Evolutionary conservation across 2,797 vertebrate genomes (phyloP), one percentile per base, ranked within the genome.

Genomic region (Antennarius maculatus): DNA sequence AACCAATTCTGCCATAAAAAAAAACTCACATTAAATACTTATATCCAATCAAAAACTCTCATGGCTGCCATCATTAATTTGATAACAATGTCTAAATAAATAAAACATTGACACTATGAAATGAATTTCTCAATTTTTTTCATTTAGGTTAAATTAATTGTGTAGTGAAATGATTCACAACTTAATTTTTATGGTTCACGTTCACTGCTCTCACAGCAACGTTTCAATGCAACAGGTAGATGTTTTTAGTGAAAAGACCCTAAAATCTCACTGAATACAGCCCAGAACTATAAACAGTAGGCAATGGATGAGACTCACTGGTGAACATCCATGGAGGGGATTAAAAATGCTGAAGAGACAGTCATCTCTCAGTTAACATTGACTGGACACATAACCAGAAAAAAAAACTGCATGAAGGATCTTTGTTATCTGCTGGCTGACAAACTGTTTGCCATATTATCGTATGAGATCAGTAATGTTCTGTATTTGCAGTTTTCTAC

Each of bases 311-410:
- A 28, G 7, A 23, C 14, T 29, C 9, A 48, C 28, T 54, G 18
- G 31, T 31, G 37, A 58, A 55, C 52, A 47, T 3, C 45, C 16
- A 41, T 8, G 37, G 31, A 34, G 23, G 53, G 53, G 49, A 18
- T 52, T 61, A 69, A n/a, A 61, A 47, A 11, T 61, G 53, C 39
- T 56, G 56, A 63, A 57, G 46, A 65, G 18, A 15, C 16, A 69
- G 56, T 59, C 31, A 46, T 27, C 45, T 23, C 11, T 58, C 50
- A 69, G 55, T n/a, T 56, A 60, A 52, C 39, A 47, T 23, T 23
- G 2, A 23, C n/a, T 28, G 39, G 37, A 61, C 13, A 59, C 12
- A 11, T 55, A 45, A 15, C 45, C 56, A 43, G 6, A 60, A 23
- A 39, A 23, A 23, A 23, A 23, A 23, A 23, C 47, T 7, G 67